Base-by-base conservation (phyloP, 2,113 vertebrate genomes). In the Macrotus californicus region DNA sequence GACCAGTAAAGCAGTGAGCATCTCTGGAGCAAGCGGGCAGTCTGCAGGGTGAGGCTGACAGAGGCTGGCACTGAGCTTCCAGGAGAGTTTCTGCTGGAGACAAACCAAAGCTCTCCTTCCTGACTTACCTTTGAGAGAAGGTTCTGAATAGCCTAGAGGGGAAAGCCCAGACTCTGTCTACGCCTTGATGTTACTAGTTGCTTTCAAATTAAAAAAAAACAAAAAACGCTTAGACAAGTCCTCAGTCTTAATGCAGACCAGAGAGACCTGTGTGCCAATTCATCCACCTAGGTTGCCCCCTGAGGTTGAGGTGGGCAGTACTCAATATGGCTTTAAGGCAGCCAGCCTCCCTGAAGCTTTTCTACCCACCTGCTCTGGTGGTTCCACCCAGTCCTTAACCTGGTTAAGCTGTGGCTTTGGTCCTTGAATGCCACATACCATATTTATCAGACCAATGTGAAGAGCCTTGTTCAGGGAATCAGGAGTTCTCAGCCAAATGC, bases 361-460 rank as follows among this genome's bases (percentile, higher is more conserved):
- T 82, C 31, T 61, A 3, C 29, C n/a, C 13, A 39, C 86, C 64
- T 46, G 36, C 67, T 39, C 43, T 19, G 36, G 50, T 72, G 72
- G 52, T 87, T 83, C 94, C 21, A 13, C 92, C 91, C 87, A 70
- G 43, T 59, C 83, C 87, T 93, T 91, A 86, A 79, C 48, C 43
- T 66, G 80, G 69, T 73, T 86, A 67, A 79, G 24, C 48, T 4
- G 1, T 14, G 9, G 29, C 13, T 46, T 39, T 77, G 73, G 86
- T 67, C 26, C 21, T 39, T 48, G 61, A 79, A 56, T 87, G 87
- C 77, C 88, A 52, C 26, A 2, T 43, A 76, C 34, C 12, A 8
- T 77, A 26, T 94, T 96, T 97, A 88, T 91, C 76, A 67, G 61
- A 76, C 31, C 59, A 48, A 14, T 34, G 2, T 24, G 46, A 81